Conservation (phyloP, 2,888 invertebrate species). For the Orchestes rusci region DNA sequence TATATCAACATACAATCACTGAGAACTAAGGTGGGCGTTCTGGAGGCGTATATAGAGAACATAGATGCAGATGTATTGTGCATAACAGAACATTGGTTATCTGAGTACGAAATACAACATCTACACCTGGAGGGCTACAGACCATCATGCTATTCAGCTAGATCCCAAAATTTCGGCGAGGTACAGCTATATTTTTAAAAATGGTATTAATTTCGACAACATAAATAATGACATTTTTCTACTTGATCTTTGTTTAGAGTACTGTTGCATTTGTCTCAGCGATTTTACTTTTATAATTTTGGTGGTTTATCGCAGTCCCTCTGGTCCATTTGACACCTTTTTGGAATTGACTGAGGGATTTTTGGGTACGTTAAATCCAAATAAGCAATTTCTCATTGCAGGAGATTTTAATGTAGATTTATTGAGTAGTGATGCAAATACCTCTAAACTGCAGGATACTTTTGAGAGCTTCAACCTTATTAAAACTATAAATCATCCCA, state of each 20-base stretch:
- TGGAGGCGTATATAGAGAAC: slow-evolving; percentile 7
- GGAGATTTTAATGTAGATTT: background rate
- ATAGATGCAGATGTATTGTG: slow-evolving; percentile 5
- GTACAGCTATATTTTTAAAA: background rate
- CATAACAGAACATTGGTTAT: slow-evolving; percentile 5
- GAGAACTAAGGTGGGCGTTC: slow-evolving; percentile 1
- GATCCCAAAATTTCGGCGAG: background rate
- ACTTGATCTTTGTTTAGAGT: background rate
- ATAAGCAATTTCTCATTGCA: background rate
- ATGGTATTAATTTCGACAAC: background rate
- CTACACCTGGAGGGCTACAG: background rate
- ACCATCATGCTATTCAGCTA: background rate
- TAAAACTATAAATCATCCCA: no score
- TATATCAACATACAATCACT: slow-evolving; percentile 7
- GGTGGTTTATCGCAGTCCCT: background rate
- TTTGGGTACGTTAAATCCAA: background rate
- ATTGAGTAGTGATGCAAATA: background rate
- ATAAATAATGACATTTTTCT: background rate
- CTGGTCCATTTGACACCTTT: background rate
- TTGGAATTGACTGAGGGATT: background rate
- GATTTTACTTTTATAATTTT: background rate
- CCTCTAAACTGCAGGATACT: background rate
- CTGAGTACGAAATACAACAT: background rate
- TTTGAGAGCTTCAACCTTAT: background rate
- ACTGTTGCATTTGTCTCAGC: background rate